phyloP scores from a whole-genome alignment of 1,140 invertebrate species.

The Heliothis subflexa region DNA sequence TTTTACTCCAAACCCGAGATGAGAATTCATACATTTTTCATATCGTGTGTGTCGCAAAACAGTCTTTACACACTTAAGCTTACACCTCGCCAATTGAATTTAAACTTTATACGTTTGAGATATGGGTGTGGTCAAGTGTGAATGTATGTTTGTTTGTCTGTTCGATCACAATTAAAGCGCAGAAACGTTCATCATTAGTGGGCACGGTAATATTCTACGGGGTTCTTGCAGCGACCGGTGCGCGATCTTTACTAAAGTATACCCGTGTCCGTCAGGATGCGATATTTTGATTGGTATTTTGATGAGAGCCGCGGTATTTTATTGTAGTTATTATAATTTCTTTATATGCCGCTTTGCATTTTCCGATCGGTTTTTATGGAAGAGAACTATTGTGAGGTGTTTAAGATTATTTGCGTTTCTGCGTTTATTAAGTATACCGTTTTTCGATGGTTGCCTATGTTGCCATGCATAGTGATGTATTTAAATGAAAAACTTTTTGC shows the following conservation, averaged over 20 bases:
- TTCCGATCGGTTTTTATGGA: not conserved
- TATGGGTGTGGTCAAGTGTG: conserved; percentile 43
- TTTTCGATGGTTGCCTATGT: no score
- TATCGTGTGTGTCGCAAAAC: conserved; percentile 68
- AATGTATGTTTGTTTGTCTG: conserved; percentile 67
- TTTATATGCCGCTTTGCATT: conserved; percentile 2
- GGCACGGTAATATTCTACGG: conserved; percentile 83
- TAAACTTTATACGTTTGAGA: conserved; percentile 48
- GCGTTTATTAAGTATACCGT: no score
- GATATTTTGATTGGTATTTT: conserved; percentile 80
- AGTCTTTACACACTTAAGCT: conserved; percentile 56
- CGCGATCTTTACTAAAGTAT: conserved; percentile 27
- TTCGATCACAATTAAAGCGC: conserved; percentile 83
- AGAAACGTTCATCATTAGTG: conserved; percentile 82
- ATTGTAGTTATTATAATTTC: conserved; percentile 59
- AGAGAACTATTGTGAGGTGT: not conserved
- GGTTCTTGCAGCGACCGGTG: conserved; percentile 74
- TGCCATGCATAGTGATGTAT: no score
- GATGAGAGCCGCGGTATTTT: conserved; percentile 70
- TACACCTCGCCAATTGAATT: conserved; percentile 24
- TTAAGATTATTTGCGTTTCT: not conserved
- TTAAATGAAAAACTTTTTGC: no score
- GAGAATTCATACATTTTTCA: conserved; percentile 81
- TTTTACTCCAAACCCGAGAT: conserved; percentile 28
- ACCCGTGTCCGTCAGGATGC: conserved; percentile 68